Conservation (phyloP, 2,797 vertebrate genomes). For the Nyctalus aviator region DNA sequence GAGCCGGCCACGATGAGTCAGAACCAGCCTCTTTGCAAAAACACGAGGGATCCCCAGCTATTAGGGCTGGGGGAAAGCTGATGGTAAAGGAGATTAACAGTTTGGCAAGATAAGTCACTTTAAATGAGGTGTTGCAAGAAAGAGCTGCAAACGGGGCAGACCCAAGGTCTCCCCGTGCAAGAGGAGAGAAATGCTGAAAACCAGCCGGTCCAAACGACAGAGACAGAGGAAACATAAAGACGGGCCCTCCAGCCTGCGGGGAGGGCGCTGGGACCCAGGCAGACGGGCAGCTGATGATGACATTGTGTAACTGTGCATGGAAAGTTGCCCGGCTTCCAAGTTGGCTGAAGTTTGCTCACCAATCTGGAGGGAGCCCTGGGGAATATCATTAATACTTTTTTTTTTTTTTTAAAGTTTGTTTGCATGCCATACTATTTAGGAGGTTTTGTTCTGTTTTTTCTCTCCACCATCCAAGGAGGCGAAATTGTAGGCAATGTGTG, state of each 20-base stretch:
- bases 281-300: not conserved
- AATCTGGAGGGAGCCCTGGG: slow-evolving; percentile 32
- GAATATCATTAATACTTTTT: slow-evolving; percentile 25
- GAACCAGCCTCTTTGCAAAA: slow-evolving; percentile 81
- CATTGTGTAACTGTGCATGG: slow-evolving; percentile 43
- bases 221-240: slow-evolving; percentile 7
- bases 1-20: slow-evolving; percentile 75
- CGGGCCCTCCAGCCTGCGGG: not conserved
- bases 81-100: slow-evolving; percentile 67
- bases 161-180: not conserved
- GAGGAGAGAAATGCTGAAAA: not conserved
- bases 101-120: slow-evolving; percentile 63
- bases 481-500: not conserved
- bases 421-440: not conserved
- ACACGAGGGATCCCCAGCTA: slow-evolving; percentile 58
- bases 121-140: slow-evolving; percentile 64
- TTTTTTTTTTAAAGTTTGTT: not conserved
- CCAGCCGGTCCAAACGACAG: not conserved
- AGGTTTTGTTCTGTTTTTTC: not conserved
- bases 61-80: slow-evolving; percentile 76
- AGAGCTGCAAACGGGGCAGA: not conserved
- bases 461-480: slow-evolving; percentile 18
- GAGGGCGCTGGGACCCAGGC: slow-evolving; percentile 47
- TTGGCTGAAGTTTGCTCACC: slow-evolving; percentile 28
- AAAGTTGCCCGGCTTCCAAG: slow-evolving; percentile 33